Conservation (phyloP, 1,140 invertebrate genomes). For the Pseudobourletiella spinata region DNA sequence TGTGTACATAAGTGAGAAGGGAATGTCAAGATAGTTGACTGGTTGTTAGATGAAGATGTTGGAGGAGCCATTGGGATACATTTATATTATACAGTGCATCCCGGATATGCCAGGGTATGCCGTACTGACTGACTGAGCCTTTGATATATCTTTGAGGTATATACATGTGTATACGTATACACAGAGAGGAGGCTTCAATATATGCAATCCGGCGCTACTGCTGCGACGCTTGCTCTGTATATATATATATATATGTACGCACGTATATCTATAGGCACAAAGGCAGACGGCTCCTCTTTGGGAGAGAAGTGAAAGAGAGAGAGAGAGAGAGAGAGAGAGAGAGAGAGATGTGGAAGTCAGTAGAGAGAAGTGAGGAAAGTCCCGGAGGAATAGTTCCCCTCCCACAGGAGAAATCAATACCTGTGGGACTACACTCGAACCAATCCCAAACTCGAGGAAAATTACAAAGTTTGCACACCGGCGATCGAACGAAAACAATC, state of each 20-base stretch:
- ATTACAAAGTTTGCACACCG: conserved; percentile 33
- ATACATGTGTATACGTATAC: too few species aligned
- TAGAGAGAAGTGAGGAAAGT: conserved; percentile 23
- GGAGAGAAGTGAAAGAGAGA: background rate
- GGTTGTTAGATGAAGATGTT: conserved; percentile 1
- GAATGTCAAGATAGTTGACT: conserved; percentile 6
- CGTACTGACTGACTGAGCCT: too few species aligned
- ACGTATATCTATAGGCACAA: too few species aligned
- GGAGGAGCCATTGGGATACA: background rate
- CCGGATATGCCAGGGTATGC: too few species aligned
- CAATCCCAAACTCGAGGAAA: conserved; percentile 28
- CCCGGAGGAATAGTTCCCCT: conserved; percentile 32
- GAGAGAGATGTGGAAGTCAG: conserved; percentile 4
- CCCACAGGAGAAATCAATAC: conserved; percentile 37
- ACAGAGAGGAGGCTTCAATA: too few species aligned
- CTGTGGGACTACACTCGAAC: conserved; percentile 35
- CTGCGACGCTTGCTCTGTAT: too few species aligned
- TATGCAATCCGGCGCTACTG: too few species aligned
- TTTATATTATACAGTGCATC: too few species aligned
- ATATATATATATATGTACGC: too few species aligned
- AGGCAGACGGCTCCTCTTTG: too few species aligned
- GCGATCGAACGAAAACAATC: conserved; percentile 30
- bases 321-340: conserved; percentile 16
- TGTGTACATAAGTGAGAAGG: conserved; percentile 1
- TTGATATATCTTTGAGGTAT: too few species aligned